phyloP scores from a whole-genome alignment of 2,888 invertebrate species.

The Listrodromus nycthemerus region DNA sequence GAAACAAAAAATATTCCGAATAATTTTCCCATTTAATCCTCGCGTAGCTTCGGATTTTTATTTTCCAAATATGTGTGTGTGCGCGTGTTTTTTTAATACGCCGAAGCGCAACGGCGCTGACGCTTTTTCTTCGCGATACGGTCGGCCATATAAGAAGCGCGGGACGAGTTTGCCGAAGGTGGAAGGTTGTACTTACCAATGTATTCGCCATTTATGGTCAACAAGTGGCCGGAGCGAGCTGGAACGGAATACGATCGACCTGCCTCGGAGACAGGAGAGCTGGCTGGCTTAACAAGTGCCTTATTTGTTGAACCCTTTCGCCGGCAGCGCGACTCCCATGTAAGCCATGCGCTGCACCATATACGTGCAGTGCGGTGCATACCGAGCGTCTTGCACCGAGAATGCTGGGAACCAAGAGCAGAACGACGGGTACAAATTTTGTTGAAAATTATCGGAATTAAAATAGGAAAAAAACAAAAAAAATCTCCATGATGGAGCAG shows the following conservation, averaged over 20 bases:
- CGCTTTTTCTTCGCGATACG: slow-evolving; percentile 55
- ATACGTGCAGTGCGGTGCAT: slow-evolving; percentile 62
- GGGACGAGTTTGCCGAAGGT: slow-evolving; percentile 51
- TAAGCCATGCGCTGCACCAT: slow-evolving; percentile 68
- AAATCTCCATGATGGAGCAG: too few species aligned
- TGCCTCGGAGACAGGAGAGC: slow-evolving; percentile 26
- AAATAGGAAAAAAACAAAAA: too few species aligned
- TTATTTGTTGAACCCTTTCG: slow-evolving; percentile 76
- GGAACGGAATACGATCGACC: slow-evolving; percentile 40
- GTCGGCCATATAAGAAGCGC: slow-evolving; percentile 59
- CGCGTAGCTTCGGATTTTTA: not conserved
- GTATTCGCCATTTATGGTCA: slow-evolving; percentile 74
- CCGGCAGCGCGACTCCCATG: slow-evolving; percentile 67
- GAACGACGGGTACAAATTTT: slow-evolving; percentile 34
- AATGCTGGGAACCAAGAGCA: slow-evolving; percentile 37
- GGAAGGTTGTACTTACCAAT: slow-evolving; percentile 9
- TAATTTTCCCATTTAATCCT: not conserved
- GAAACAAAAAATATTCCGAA: too few species aligned
- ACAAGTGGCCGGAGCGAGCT: slow-evolving; percentile 70
- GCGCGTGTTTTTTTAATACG: not conserved
- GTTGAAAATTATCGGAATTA: slow-evolving; percentile 27
- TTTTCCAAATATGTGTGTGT: not conserved
- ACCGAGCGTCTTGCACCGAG: slow-evolving; percentile 46
- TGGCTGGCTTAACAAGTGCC: slow-evolving; percentile 77
- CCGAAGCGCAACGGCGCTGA: slow-evolving; percentile 5